Evolutionary conservation across 2,113 vertebrate species (phyloP).

Genomic region (Nibea albiflora): DNA sequence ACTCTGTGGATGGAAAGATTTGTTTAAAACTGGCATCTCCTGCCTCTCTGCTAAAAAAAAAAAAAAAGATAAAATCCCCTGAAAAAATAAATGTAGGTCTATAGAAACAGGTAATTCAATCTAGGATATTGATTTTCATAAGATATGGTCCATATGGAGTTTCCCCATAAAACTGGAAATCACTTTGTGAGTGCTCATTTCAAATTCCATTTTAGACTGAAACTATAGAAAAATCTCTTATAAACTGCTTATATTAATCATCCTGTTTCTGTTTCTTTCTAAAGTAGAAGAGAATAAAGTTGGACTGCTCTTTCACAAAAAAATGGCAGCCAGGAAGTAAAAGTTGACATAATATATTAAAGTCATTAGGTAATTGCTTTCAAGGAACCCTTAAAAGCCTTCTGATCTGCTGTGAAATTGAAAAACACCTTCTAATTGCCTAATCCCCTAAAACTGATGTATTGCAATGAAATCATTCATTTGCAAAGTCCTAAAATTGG

Average conservation of each 20-base stretch:
- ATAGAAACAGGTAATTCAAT: constrained; percentile 29
- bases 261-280: neutral
- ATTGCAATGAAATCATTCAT: neutral
- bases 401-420: neutral
- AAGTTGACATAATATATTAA: constrained; percentile 20
- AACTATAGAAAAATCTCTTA: neutral
- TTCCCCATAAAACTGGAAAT: constrained; percentile 22
- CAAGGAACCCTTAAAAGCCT: neutral
- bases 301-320: constrained; percentile 17
- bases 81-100: constrained; percentile 14
- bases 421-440: neutral
- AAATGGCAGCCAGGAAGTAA: neutral
- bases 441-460: neutral
- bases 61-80: neutral
- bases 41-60: neutral
- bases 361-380: constrained; percentile 27
- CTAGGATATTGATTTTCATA: constrained; percentile 6
- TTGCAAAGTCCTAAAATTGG: neutral
- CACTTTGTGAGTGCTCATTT: constrained; percentile 10
- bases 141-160: constrained; percentile 8
- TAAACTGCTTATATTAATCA: constrained; percentile 23
- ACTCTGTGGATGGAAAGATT: neutral
- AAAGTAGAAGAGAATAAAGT: constrained; percentile 3
- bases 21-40: neutral
- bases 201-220: constrained; percentile 22